phyloP scores from a whole-genome alignment of 2,888 invertebrate genomes.

The Heliconius charithonia region DNA sequence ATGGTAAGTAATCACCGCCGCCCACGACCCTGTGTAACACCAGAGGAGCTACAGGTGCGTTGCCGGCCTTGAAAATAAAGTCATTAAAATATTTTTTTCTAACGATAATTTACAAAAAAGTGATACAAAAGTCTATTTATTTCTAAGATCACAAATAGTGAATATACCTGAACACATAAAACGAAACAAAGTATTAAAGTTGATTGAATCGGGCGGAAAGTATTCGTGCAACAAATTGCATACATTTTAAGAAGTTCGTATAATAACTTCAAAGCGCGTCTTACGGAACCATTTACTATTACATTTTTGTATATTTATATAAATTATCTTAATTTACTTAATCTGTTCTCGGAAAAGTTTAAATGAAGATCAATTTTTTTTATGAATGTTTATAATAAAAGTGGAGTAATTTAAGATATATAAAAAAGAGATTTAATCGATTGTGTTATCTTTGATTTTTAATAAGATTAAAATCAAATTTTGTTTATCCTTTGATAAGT shows the following conservation, averaged over 20 bases:
- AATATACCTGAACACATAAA: no score
- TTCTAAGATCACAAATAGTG: no score
- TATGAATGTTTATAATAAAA: constrained; percentile 2
- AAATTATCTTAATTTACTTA: background rate
- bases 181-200: no score
- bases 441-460: background rate
- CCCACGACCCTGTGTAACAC: no score
- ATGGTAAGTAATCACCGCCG: no score
- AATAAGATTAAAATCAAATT: background rate
- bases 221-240: constrained; percentile 22
- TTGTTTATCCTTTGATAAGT: no score
- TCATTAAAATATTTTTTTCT: no score
- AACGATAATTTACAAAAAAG: no score
- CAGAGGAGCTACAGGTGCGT: no score
- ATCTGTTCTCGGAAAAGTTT: constrained; percentile 21
- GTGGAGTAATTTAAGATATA: constrained; percentile 1
- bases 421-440: background rate
- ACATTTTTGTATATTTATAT: background rate
- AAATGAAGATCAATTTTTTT: constrained; percentile 23
- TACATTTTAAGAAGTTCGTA: background rate
- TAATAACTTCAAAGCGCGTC: background rate
- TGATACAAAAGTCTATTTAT: no score
- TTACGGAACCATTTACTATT: background rate
- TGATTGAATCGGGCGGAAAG: no score
- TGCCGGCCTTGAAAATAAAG: no score